These are phyloP conservation scores for Blera fallax DNA, from an alignment of 2,888 invertebrate species.

Conservation along the genomic window DNA sequence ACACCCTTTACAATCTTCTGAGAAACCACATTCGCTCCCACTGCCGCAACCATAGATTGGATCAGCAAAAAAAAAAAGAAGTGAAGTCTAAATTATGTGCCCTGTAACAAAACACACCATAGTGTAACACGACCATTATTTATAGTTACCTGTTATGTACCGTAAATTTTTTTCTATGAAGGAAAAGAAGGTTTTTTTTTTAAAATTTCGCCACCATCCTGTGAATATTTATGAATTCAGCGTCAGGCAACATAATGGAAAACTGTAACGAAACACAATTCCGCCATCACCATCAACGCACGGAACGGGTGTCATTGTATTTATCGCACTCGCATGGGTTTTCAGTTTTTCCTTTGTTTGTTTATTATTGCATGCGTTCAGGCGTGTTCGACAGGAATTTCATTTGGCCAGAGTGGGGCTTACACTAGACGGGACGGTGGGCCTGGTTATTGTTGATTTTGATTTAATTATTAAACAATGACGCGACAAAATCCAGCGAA, in stretches of 20 bases:
- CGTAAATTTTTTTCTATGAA: neutral
- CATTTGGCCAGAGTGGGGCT: neutral
- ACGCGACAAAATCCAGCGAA: slow-evolving; percentile 51
- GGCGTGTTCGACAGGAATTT: slow-evolving; percentile 29
- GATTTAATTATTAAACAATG: slow-evolving; percentile 68
- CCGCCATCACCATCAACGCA: slow-evolving; percentile 46
- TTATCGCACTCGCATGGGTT: slow-evolving; percentile 38
- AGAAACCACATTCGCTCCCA: too few relatives aligned
- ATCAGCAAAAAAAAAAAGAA: too few relatives aligned
- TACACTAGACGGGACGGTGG: neutral
- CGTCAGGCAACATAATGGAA: slow-evolving; percentile 47
- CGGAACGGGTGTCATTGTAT: neutral
- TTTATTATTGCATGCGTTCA: slow-evolving; percentile 58
- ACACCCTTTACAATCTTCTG: too few relatives aligned
- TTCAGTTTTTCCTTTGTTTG: slow-evolving; percentile 23
- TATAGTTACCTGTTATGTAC: neutral
- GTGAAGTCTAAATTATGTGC: too few relatives aligned
- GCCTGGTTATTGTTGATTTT: slow-evolving; percentile 40
- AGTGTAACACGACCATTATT: neutral
- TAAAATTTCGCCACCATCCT: slow-evolving; percentile 29
- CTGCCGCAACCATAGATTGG: too few relatives aligned
- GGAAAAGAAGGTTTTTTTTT: neutral
- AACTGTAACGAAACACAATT: slow-evolving; percentile 32
- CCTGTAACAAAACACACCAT: too few relatives aligned
- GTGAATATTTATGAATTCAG: slow-evolving; percentile 58